Evolutionary conservation across 2,797 vertebrate species (phyloP), one percentile per base, ranked within the genome.

Genomic region (Geotrypetes seraphini): DNA sequence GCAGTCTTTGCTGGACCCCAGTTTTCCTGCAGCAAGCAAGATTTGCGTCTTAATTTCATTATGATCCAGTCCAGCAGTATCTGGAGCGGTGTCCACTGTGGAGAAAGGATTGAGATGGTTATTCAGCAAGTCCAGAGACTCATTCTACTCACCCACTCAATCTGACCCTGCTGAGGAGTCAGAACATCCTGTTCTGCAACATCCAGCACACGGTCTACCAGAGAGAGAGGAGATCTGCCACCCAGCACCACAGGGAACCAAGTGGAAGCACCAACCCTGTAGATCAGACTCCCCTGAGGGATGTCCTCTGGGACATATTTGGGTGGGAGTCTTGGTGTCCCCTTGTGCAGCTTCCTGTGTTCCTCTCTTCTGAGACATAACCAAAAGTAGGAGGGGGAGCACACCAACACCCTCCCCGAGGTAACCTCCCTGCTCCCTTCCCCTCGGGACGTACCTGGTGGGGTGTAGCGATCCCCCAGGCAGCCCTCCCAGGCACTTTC

Each of bases 11-110:
- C 60, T 80, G 35, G 56, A 35, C 7, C 63, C 48, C 7, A 82
- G 77, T 4, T 65, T 82, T 19, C 84, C 91, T 0, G 89, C 93
- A 31, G 90, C 88, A 67, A 93, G 45, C 39, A 90, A 71, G 66
- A 94, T 87, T 73, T 89, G 89, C 2, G 90, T 92, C 50, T 79
- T 78, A 59, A 95, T 91, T 71, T 92, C 89, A 48, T 85, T 92
- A 42, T 32, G 62, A 39, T 95, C 87, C 56, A 94, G 64, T n/a
- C 87, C 84, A 23, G 75, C 65, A 8, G 88, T 94, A 69, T 95
- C 91, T 2, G 91, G 91, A 20, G 84, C 72, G 34, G 68, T 36
- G 47, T 94, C 91, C 71, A 88, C 91, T 94, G 45, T 18, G 49
- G 23, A 19, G 35, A 31, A 25, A 37, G 53, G n/a, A n/a, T n/a